A percentile compares a stretch with the other conserved stretches of the same genome.
Conservation (phyloP, 2,888 invertebrate species). For the Petrophora chlorosata region DNA sequence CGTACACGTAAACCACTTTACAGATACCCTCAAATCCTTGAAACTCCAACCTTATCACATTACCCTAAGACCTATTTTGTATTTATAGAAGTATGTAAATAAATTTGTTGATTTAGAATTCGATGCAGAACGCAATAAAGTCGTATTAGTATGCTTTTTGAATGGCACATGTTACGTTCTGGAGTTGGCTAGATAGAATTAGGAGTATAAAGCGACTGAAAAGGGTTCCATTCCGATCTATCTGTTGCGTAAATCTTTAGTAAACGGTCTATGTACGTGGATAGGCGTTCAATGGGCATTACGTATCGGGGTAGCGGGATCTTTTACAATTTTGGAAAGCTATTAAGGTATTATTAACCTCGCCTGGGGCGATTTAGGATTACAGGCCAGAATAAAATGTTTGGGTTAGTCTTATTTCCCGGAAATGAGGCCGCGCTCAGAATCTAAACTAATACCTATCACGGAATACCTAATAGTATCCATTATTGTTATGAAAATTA, state of each 20-base stretch:
- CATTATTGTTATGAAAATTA: too few relatives aligned
- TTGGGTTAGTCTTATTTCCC: too few relatives aligned
- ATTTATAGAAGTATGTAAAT: conserved; percentile 9
- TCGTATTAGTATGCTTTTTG: conserved; percentile 23
- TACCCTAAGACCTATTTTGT: not conserved
- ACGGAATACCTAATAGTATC: too few relatives aligned
- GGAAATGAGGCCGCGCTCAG: too few relatives aligned
- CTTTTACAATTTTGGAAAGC: conserved; percentile 20
- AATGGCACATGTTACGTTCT: conserved; percentile 49
- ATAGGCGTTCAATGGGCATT: conserved; percentile 40
- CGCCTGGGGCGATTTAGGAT: conserved; percentile 6
- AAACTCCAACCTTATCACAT: conserved; percentile 3
- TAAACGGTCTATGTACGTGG: conserved; percentile 50
- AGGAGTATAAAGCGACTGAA: conserved; percentile 58
- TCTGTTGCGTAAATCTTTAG: conserved; percentile 38
- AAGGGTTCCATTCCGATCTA: conserved; percentile 59
- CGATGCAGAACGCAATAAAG: conserved; percentile 15
- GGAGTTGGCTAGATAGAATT: conserved; percentile 50
- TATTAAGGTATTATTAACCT: conserved; percentile 22
- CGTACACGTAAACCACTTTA: conserved; percentile 37
- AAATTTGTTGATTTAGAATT: conserved; percentile 21
- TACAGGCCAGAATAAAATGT: not conserved
- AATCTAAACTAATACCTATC: too few relatives aligned
- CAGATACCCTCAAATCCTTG: not conserved
- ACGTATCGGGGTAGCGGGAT: conserved; percentile 19